phyloP scores from a whole-genome alignment of 1,140 invertebrate genomes.

The Aphis craccivora region DNA sequence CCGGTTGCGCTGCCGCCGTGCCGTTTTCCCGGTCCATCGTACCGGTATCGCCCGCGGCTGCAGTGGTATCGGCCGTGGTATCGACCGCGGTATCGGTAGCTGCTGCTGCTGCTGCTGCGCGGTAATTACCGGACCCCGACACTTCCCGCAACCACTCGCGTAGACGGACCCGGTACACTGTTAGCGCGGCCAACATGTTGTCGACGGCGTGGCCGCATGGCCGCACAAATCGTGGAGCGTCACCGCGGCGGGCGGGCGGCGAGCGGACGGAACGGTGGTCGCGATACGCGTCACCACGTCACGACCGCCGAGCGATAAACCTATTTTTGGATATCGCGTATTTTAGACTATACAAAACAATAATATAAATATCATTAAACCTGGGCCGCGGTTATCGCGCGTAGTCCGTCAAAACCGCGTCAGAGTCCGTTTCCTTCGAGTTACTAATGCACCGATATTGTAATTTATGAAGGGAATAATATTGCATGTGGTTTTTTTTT shows the following conservation, averaged over 20 bases:
- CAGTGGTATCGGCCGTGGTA: too few species aligned
- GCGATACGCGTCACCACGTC: too few species aligned
- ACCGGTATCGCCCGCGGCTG: neutral
- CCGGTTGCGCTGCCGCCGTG: neutral
- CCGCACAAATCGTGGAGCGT: constrained; percentile 19
- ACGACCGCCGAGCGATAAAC: too few species aligned
- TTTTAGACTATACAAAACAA: neutral
- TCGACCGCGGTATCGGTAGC: neutral
- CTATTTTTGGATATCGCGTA: neutral
- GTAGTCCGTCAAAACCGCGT: neutral
- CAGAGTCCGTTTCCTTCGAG: neutral
- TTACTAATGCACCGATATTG: neutral
- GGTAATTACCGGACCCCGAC: neutral
- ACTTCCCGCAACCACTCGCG: constrained; percentile 9
- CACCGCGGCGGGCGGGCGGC: constrained; percentile 21
- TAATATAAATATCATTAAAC: neutral
- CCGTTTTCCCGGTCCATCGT: neutral
- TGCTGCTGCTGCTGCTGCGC: too few species aligned
- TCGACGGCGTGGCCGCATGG: constrained; percentile 23
- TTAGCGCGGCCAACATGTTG: constrained; percentile 38
- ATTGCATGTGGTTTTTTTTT: too few species aligned
- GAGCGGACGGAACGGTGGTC: neutral
- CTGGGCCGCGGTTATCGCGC: neutral
- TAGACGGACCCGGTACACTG: constrained; percentile 36
- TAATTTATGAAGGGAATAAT: too few species aligned